Base-by-base conservation (phyloP, 92 coral and sea anemone species). In the Epizoanthus rinbou region DNA sequence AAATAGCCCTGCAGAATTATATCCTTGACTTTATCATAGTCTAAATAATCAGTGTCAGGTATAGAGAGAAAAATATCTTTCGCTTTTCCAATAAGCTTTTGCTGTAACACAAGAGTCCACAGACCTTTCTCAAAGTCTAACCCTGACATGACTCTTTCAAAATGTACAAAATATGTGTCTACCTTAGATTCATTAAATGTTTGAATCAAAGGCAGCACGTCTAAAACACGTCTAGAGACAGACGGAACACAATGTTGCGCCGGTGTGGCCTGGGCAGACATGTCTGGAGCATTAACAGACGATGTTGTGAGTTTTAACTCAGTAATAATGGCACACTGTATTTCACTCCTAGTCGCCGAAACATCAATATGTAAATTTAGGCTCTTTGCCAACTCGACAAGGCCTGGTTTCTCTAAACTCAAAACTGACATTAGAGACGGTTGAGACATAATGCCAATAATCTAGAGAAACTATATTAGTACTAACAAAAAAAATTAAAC, bases 241-340 rank as follows among this genome's bases (percentile, higher is more conserved):
- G 65, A 60, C 65, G 65, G 65, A 60, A 60, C 65, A 60, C 65
- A 60, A 60, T 60, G 65, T 60, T 60, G 65, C 65, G 65, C 65
- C 65, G 65, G 65, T 60, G 65, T 60, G 65, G 65, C 65, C 65
- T 60, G 65, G 65, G 65, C 65, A 60, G 65, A 60, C 65, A 60
- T 60, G 65, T 60, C 65, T 60, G 65, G 65, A 60, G 65, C 65
- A 60, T 60, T 60, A 60, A 60, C 65, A 60, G 65, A 60, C 65
- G 65, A 60, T 60, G 65, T 60, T 60, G 65, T 60, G 65, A 60
- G 65, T 60, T 60, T 60, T 60, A 60, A 60, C 65, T 60, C 65
- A 60, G 65, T 60, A 60, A 60, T 60, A 60, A 60, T 60, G 65
- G 65, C 65, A 60, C 65, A 60, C 65, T 60, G 65, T 60, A 60